Evolutionary conservation across 2,113 vertebrate genomes (phyloP).

Genomic region (Tupaia chinensis): DNA sequence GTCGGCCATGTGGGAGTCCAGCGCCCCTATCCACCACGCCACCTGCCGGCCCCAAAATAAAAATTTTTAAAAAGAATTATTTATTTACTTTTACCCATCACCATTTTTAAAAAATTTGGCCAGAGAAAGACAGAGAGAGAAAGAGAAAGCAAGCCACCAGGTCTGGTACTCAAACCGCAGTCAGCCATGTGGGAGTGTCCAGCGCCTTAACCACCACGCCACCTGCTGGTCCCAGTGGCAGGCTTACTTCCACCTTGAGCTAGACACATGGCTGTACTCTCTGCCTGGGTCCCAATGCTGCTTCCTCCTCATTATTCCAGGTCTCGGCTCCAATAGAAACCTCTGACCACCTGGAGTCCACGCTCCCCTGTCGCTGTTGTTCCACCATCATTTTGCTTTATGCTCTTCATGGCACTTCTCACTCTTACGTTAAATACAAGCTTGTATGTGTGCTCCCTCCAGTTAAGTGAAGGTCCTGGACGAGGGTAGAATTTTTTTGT

Average conservation of each 20-base stretch:
- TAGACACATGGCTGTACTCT: neutral
- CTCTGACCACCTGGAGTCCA: neutral
- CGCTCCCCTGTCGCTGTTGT: neutral
- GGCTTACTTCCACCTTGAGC: conserved; percentile 22
- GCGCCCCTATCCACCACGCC: too few relatives aligned
- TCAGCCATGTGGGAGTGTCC: too few relatives aligned
- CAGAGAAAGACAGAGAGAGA: too few relatives aligned
- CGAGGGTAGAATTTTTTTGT: neutral
- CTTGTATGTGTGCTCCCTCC: neutral
- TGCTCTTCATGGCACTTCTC: neutral
- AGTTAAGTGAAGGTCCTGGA: neutral
- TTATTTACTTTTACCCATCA: too few relatives aligned
- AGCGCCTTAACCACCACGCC: too few relatives aligned
- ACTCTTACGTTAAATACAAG: conserved; percentile 1
- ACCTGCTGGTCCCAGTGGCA: too few relatives aligned
- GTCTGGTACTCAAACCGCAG: too few relatives aligned
- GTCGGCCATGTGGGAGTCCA: too few relatives aligned
- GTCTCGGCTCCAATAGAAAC: neutral
- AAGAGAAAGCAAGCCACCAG: too few relatives aligned
- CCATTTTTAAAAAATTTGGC: too few relatives aligned
- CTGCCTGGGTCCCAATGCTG: neutral
- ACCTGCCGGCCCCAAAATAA: too few relatives aligned
- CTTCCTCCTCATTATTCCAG: neutral
- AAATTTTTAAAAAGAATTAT: too few relatives aligned
- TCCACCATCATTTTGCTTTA: neutral